These are phyloP conservation scores for Dipodomys stephensi DNA, from an alignment of 2,113 vertebrate species.

Conservation along the genomic window DNA sequence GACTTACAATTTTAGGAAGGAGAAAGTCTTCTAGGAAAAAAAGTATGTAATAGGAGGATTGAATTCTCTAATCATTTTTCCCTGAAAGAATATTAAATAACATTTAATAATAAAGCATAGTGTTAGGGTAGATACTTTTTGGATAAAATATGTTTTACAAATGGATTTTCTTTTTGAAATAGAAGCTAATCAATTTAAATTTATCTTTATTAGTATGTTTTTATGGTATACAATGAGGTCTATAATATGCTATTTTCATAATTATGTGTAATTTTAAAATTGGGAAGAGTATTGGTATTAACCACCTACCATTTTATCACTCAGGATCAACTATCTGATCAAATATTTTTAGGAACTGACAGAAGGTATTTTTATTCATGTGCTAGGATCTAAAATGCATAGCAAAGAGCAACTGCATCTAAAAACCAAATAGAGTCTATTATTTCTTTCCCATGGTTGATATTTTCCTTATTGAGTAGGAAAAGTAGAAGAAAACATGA, in stretches of 20 bases:
- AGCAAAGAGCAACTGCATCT: not conserved
- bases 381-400: slow-evolving; percentile 42
- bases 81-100: slow-evolving; percentile 36
- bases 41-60: slow-evolving; percentile 23
- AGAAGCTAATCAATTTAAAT: not conserved
- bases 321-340: slow-evolving; percentile 25
- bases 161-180: slow-evolving; percentile 54
- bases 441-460: slow-evolving; percentile 29
- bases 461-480: slow-evolving; percentile 42
- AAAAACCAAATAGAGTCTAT: not conserved
- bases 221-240: slow-evolving; percentile 20
- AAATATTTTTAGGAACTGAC: slow-evolving; percentile 42
- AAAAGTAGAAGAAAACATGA: slow-evolving; percentile 32
- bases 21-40: slow-evolving; percentile 38
- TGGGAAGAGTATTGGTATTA: slow-evolving; percentile 4
- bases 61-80: slow-evolving; percentile 34
- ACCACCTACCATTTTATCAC: not conserved
- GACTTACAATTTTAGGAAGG: slow-evolving; percentile 57
- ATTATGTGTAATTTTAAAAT: slow-evolving; percentile 28
- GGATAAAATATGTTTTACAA: not conserved
- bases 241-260: slow-evolving; percentile 14
- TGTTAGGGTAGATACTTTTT: not conserved
- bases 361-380: slow-evolving; percentile 19
- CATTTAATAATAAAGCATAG: slow-evolving; percentile 53
- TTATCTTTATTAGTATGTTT: not conserved